A percentile compares a stretch with the other conserved stretches of the same genome.
Conservation (phyloP, 2,888 invertebrate genomes). For the Cynaeus angustus region DNA sequence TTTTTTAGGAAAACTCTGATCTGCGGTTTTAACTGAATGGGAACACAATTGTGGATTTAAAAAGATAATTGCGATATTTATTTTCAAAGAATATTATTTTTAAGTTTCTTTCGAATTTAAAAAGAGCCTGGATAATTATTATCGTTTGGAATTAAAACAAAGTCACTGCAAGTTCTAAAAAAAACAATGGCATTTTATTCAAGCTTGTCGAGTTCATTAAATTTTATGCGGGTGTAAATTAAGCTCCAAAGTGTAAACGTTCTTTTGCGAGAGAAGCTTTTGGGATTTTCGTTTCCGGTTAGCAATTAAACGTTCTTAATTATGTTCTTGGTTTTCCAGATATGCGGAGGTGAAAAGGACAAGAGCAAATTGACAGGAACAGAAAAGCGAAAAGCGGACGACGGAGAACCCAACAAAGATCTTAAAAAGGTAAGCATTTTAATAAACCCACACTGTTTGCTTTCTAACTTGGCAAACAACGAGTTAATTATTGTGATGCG, state of each 20-base stretch:
- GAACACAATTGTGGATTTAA: neutral
- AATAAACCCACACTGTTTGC: constrained; percentile 49
- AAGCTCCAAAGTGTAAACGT: constrained; percentile 48
- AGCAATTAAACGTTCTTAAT: constrained; percentile 49
- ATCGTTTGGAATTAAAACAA: constrained; percentile 14
- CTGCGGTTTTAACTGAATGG: constrained; percentile 1
- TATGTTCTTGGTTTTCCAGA: constrained; percentile 69
- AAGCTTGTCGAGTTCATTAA: constrained; percentile 45
- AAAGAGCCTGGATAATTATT: neutral
- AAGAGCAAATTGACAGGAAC: constrained; percentile 79
- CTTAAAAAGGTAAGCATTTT: constrained; percentile 83
- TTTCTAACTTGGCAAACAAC: constrained; percentile 25
- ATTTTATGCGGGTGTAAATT: constrained; percentile 50
- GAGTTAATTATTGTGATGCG: constrained; percentile 32
- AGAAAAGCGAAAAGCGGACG: constrained; percentile 89
- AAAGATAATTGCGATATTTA: too few relatives aligned
- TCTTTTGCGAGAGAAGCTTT: constrained; percentile 43
- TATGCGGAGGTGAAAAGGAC: constrained; percentile 75
- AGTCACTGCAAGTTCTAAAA: constrained; percentile 31
- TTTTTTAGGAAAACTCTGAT: neutral
- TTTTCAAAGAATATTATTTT: too few relatives aligned
- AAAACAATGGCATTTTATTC: constrained; percentile 40
- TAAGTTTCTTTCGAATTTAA: too few relatives aligned
- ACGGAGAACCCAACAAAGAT: constrained; percentile 87
- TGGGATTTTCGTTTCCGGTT: constrained; percentile 47